Base-by-base conservation (phyloP, 2,113 vertebrate genomes). In the Malaclemys terrapin region DNA sequence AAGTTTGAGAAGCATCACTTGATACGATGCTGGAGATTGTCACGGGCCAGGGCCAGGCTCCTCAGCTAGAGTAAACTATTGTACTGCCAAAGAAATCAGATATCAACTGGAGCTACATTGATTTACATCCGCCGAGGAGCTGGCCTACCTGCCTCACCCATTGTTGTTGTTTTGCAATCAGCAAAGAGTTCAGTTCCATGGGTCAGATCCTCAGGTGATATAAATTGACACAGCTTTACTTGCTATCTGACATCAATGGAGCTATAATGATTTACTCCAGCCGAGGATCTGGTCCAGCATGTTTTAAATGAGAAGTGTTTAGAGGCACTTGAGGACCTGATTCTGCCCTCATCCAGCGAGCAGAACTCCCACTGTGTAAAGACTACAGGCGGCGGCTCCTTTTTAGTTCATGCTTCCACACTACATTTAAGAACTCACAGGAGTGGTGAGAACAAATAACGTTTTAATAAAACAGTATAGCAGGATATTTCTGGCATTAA, bases 51-150 rank as follows among this genome's bases (percentile, higher is more conserved):
- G 84, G 91, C 31, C 76, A 88, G 88, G 91, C 69, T 2, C 65
- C 24, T 59, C 94, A 87, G 85, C 81, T 96, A 35, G 91, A 95
- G 90, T 87, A 92, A 95, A 88, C 4, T 47, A 85, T 53, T 81
- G 89, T 80, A 93, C 50, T 54, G 88, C 83, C 87, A 50, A 54
- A 81, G 82, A 95, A 59, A n/a, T 35, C 93, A 35, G 49, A 59
- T 84, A 90, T 89, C 88, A 96, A 97, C 92, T 69, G 72, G 86
- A 59, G 53, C 90, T 94, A 89, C 59, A 79, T 62, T 93, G 81
- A 87, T 95, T 94, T 91, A 91, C 38, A 19, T 90, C 65, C 85
- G 75, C 89, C 80, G n/a, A 92, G 38, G 62, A 89, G 87, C 87
- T 89, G 93, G 95, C 93, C n/a, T 50, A 10, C 38, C 92, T 94